Percentiles rank a stretch among this genome's conserved stretches.
These are phyloP conservation scores for Pempheris klunzingeri DNA, from an alignment of 2,797 vertebrate genomes.

Conservation along the genomic window DNA sequence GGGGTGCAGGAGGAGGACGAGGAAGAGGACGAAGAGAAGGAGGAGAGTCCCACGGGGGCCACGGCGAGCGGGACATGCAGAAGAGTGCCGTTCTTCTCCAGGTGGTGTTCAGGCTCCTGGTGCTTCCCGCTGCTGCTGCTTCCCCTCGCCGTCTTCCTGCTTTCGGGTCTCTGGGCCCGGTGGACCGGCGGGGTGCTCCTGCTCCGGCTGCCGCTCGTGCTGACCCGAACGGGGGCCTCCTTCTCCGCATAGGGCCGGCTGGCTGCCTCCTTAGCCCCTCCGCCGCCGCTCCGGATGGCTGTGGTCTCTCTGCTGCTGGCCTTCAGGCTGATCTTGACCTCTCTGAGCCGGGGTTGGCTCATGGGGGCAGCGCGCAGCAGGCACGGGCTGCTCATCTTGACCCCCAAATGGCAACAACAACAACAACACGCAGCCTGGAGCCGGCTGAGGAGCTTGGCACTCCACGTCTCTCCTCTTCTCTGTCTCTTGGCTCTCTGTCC, in stretches of 20 bases:
- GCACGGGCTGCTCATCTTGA: constrained; percentile 87
- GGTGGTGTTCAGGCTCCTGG: constrained; percentile 69
- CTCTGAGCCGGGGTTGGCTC: constrained; percentile 82
- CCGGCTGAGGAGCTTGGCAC: constrained; percentile 69
- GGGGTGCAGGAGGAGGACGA: constrained; percentile 79
- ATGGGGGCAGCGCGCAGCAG: constrained; percentile 81
- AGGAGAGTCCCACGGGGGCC: constrained; percentile 48
- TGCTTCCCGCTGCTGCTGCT: constrained; percentile 48
- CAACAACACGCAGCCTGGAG: constrained; percentile 56
- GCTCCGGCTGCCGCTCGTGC: constrained; percentile 77
- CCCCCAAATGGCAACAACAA: constrained; percentile 50
- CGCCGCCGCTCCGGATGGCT: constrained; percentile 54
- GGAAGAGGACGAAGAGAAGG: constrained; percentile 76
- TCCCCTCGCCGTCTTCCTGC: constrained; percentile 64
- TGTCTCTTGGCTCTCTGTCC: constrained; percentile 76
- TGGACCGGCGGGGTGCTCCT: constrained; percentile 85
- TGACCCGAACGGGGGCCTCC: constrained; percentile 68
- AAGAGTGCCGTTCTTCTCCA: constrained; percentile 81
- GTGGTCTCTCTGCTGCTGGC: constrained; percentile 76
- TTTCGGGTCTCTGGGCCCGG: constrained; percentile 70
- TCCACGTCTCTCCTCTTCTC: constrained; percentile 75
- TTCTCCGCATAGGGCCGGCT: constrained; percentile 67
- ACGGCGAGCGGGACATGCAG: constrained; percentile 65
- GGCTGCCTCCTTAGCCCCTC: constrained; percentile 62
- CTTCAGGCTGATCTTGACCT: constrained; percentile 87